phyloP scores from a whole-genome alignment of 2,888 invertebrate genomes.

The Drosophila subsilvestris region DNA sequence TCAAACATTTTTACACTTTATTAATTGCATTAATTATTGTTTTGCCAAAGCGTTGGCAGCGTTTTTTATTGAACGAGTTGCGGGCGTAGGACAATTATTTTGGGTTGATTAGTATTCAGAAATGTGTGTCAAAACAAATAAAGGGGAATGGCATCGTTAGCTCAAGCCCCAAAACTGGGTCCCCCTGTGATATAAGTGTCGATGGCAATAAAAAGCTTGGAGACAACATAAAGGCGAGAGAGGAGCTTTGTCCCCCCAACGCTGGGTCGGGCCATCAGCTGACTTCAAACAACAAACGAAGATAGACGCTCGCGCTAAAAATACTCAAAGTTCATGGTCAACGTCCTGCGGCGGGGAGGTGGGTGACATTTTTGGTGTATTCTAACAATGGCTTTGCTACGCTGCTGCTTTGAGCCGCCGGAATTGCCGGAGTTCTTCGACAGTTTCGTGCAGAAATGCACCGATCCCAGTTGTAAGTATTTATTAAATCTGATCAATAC shows the following conservation, averaged over 20 bases:
- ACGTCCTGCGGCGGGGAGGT: slow-evolving; percentile 8
- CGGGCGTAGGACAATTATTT: not conserved
- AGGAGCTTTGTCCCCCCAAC: slow-evolving; percentile 62
- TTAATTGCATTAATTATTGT: slow-evolving; percentile 8
- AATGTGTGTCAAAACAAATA: slow-evolving; percentile 19
- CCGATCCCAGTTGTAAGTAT: slow-evolving; percentile 92
- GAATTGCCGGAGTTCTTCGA: slow-evolving; percentile 91
- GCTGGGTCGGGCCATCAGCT: slow-evolving; percentile 54
- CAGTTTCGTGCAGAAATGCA: slow-evolving; percentile 90
- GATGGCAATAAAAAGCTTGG: slow-evolving; percentile 53
- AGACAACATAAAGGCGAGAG: slow-evolving; percentile 14
- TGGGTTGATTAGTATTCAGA: slow-evolving; percentile 23
- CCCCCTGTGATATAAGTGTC: slow-evolving; percentile 34
- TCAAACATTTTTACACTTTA: slow-evolving; percentile 11
- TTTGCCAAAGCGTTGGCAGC: not conserved
- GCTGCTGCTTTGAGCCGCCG: slow-evolving; percentile 91
- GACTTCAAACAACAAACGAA: slow-evolving; percentile 41
- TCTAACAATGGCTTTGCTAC: slow-evolving; percentile 84
- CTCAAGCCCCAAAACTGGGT: slow-evolving; percentile 26
- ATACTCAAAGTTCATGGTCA: slow-evolving; percentile 62
- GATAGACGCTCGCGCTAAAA: slow-evolving; percentile 34
- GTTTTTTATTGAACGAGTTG: not conserved
- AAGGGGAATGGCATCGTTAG: slow-evolving; percentile 31
- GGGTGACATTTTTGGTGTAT: not conserved
- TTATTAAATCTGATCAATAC: not conserved